Evolutionary conservation across 2,888 invertebrate genomes (phyloP).

Genomic region (Dasysyrphus tricinctus): DNA sequence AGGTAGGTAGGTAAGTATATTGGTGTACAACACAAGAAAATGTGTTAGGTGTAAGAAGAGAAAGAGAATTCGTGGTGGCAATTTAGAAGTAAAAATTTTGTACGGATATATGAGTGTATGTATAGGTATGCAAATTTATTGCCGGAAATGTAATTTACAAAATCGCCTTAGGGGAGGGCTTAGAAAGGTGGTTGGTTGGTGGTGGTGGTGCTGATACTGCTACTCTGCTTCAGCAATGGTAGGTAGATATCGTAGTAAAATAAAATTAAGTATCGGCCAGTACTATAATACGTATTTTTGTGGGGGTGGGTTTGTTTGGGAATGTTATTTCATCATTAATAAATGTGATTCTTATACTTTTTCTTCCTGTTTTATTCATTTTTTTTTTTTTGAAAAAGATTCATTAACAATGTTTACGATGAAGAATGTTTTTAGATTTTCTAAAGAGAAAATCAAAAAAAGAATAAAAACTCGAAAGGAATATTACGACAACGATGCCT

Average conservation of each 20-base stretch:
- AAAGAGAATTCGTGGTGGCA: slow-evolving; percentile 78
- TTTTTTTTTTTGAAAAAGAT: slow-evolving; percentile 34
- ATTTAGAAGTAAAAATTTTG: slow-evolving; percentile 80
- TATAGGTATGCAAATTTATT: slow-evolving; percentile 83
- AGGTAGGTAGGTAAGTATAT: not conserved
- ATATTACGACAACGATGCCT: slow-evolving; percentile 15
- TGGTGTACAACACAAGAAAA: slow-evolving; percentile 28
- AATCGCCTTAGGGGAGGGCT: slow-evolving; percentile 81
- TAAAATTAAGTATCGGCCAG: slow-evolving; percentile 45
- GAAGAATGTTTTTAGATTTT: slow-evolving; percentile 37
- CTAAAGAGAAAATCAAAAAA: slow-evolving; percentile 30
- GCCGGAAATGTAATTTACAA: slow-evolving; percentile 83
- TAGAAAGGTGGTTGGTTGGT: slow-evolving; percentile 60
- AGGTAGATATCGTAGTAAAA: slow-evolving; percentile 38
- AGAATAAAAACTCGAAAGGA: slow-evolving; percentile 22
- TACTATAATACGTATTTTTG: not conserved
- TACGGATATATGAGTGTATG: slow-evolving; percentile 59
- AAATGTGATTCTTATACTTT: slow-evolving; percentile 45
- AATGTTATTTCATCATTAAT: slow-evolving; percentile 73
- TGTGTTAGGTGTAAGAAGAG: slow-evolving; percentile 29
- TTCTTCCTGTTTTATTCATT: slow-evolving; percentile 34
- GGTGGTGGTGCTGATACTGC: slow-evolving; percentile 10
- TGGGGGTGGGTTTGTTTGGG: slow-evolving; percentile 44
- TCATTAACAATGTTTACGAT: slow-evolving; percentile 53
- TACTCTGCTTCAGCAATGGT: not conserved